A percentile compares a stretch with the other conserved stretches of the same genome.
phyloP scores from a whole-genome alignment of 2,888 invertebrate species.

The Pardosa pseudoannulata region DNA sequence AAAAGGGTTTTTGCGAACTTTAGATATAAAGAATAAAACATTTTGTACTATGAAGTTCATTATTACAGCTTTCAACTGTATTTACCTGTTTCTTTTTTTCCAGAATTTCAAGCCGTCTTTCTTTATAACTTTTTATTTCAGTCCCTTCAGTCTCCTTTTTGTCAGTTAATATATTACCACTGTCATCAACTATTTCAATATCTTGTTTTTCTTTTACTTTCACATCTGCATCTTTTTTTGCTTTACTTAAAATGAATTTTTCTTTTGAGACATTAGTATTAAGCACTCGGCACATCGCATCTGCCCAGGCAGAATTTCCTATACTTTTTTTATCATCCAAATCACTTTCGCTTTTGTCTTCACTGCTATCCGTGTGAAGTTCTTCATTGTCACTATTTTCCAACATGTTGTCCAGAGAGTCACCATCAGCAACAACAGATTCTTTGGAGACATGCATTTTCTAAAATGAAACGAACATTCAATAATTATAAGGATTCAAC shows the following conservation, averaged over 20 bases:
- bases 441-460: too few relatives aligned
- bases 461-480: too few relatives aligned
- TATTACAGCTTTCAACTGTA: too few relatives aligned
- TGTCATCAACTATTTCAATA: conserved; percentile 80
- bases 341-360: conserved; percentile 36
- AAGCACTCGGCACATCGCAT: conserved; percentile 88
- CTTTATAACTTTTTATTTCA: conserved; percentile 59
- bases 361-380: not conserved
- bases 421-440: not conserved
- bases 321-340: conserved; percentile 76
- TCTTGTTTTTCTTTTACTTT: conserved; percentile 81
- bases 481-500: too few relatives aligned
- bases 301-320: conserved; percentile 84
- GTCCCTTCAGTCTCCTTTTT: conserved; percentile 63
- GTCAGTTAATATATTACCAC: conserved; percentile 74
- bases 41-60: too few relatives aligned
- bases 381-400: not conserved
- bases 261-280: conserved; percentile 86
- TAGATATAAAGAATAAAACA: too few relatives aligned
- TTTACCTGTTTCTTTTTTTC: conserved; percentile 53
- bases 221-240: conserved; percentile 82
- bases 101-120: conserved; percentile 59
- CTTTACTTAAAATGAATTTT: conserved; percentile 87
- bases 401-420: not conserved
- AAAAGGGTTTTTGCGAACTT: too few relatives aligned